Evolutionary conservation across 2,888 invertebrate genomes (phyloP), one percentile per base, ranked within the genome.

Genomic region (Coecobrya sp.): DNA sequence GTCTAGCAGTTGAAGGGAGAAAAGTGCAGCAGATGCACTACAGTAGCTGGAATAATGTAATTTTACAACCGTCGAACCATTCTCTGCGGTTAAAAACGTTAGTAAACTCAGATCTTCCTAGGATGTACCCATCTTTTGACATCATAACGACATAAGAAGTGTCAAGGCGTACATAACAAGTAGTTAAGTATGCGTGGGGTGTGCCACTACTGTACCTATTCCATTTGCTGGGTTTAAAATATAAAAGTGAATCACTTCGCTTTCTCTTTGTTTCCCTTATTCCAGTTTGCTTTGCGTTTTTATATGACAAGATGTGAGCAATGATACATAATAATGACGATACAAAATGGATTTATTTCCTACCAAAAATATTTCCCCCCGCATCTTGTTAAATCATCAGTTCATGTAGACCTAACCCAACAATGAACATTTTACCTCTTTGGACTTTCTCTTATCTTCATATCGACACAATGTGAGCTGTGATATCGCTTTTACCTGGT

Each of bases 301-400:
- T 30, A 89, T 89, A 89, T 85, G 89, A 73, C 89, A 89, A 89
- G 89, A 89, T 89, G 76, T 89, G 89, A 84, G 84, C 89, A 89
- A 89, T 89, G 89, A 89, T 89, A 89, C 89, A 85, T 89, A 89
- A 89, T 84, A 89, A 89, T 89, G 89, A 89, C 70, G 89, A 89
- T 82, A 81, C 87, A 36, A 79, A 87, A 87, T 79, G 87, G 79
- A 62, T 82, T 82, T 79, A 52, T 22, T 79, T 52, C n/a, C 30
- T 19, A 1, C 16, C 8, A 52, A 79, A 30, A 76, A 76, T 45
- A 45, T 76, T 45, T 27, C 79, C 79, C 52, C 79, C 49, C 10
- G 49, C 45, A 42, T 70, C 4, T n/a, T 42, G 70, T 70, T 70
- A 70, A 70, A 2, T 7, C 36, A 70, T 4, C 70, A 36, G 16